Evolutionary conservation across 2,888 invertebrate species (phyloP), one percentile per base, ranked within the genome.

Genomic region (Xylophagus ater): DNA sequence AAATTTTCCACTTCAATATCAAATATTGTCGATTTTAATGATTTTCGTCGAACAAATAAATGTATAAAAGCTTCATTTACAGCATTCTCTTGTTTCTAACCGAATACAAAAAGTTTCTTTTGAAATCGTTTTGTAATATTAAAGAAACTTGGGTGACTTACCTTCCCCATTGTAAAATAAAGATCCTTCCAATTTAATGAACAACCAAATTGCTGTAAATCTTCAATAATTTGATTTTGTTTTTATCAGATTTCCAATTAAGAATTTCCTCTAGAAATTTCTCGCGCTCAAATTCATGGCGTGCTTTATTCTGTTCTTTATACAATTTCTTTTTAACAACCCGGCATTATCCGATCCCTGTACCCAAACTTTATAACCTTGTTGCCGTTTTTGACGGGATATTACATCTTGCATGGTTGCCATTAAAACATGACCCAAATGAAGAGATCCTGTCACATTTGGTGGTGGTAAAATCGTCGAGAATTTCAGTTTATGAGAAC

Each of bases 291-390:
- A 94, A 57, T 8, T 85, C 74, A 42, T 79, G 76, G 5, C 86
- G 71, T 0, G 72, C 73, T 32, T 74, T 56, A 7, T 76, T 72
- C 46, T 71, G 67, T 44, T 78, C 78, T 31, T 73, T 72, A 59
- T 73, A 69, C 10, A 97, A 53, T 53, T 81, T 74, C 57, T 85
- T 87, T 60, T 94, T 93, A 4, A 97, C 88, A 1, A 93, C 9
- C 98, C 98, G 12, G 98, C 98, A 69, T 98, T 98, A 65, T 98
- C 98, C 47, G 81, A 84, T 0, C 97, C 98, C 1, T 97, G 97
- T 38, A 92, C 69, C 96, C 96, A 98, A 0, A 86, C 83, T 46
- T 78, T 64, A 49, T 67, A 63, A 3, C 79, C 80, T 43, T 68
- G 66, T 74, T 82, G 81, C 38, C 74, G 63, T 13, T 57, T 60